Conservation (phyloP, 2,888 invertebrate genomes). For the Trileptium ribeirensis region DNA sequence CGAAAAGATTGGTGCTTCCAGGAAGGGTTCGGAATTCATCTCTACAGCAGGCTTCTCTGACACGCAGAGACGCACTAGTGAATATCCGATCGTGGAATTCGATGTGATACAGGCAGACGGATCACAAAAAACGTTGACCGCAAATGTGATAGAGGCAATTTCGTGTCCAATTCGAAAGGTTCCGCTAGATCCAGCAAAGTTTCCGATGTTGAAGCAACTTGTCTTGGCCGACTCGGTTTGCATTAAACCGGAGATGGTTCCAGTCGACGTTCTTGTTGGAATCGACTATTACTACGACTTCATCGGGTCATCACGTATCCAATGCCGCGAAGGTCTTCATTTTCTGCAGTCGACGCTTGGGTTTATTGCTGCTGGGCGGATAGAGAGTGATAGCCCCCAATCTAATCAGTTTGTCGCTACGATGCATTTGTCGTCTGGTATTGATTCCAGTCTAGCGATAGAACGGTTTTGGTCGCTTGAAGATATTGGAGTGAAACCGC, state of each 20-base stretch:
- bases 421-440: neutral
- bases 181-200: neutral
- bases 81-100: neutral
- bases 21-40: neutral
- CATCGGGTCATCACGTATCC: neutral
- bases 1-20: neutral
- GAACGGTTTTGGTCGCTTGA: neutral
- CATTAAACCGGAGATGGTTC: neutral
- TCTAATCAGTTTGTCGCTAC: neutral
- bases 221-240: neutral
- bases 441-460: neutral
- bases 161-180: neutral
- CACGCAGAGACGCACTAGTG: neutral
- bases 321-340: neutral
- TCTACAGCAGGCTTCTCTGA: neutral
- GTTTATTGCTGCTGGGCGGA: neutral
- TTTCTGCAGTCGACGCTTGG: neutral
- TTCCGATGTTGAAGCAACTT: neutral
- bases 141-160: neutral
- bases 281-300: neutral
- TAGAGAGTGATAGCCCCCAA: neutral
- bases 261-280: neutral
- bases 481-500: neutral
- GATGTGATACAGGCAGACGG: neutral
- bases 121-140: neutral